A percentile compares a stretch with the other conserved stretches of the same genome.
These are phyloP conservation scores for Gopherus flavomarginatus DNA, from an alignment of 2,113 vertebrate genomes.

Conservation along the genomic window DNA sequence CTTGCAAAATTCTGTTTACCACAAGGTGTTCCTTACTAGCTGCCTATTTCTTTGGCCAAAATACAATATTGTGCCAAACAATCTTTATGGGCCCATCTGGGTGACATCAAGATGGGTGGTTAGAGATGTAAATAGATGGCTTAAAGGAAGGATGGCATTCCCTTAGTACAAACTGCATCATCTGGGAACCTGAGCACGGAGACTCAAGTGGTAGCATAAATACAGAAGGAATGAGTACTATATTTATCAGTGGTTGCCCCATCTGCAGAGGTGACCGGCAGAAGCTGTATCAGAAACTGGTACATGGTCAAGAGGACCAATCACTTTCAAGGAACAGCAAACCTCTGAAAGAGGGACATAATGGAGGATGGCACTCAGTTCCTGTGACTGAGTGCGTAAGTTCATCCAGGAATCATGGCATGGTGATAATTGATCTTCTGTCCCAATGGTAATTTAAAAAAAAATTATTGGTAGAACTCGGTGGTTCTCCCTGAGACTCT, in stretches of 20 bases:
- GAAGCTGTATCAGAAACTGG: background rate
- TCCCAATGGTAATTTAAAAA: accelerated
- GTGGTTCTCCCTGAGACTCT: background rate
- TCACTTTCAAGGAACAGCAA: background rate
- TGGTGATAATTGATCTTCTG: background rate
- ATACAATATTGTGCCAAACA: background rate
- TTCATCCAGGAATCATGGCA: background rate
- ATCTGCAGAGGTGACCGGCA: background rate
- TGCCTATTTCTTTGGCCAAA: background rate
- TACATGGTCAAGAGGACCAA: background rate
- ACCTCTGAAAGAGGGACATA: background rate
- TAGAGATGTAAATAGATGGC: no score
- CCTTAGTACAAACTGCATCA: no score
- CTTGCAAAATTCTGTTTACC: no score
- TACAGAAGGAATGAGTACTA: background rate
- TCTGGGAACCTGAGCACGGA: no score
- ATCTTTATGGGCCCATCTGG: no score
- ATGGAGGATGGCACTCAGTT: accelerated
- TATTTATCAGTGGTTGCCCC: background rate
- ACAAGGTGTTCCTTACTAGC: background rate
- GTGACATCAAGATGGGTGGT: no score
- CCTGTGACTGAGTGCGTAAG: no score
- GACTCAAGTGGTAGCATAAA: no score
- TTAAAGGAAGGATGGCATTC: no score
- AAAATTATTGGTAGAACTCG: background rate